Evolutionary conservation across 2,888 invertebrate species (phyloP).

Genomic region (Aquatica leii): DNA sequence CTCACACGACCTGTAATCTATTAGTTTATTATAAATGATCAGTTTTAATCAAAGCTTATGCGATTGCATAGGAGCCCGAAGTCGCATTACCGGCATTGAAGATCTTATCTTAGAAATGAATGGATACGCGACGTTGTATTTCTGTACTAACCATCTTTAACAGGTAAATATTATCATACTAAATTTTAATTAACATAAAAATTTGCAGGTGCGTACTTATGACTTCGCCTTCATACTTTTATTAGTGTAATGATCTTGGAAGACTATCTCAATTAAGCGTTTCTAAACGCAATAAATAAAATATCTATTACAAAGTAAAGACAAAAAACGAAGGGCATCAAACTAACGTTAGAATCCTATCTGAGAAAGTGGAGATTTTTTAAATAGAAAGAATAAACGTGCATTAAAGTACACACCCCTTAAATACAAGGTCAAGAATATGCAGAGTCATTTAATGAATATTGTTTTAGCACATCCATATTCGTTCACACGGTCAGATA

Average conservation of each 20-base stretch:
- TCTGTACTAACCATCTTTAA: slow-evolving; percentile 38
- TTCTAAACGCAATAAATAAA: too few species aligned
- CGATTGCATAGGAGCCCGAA: slow-evolving; percentile 33
- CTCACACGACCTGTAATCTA: slow-evolving; percentile 18
- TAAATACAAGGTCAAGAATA: slow-evolving; percentile 25
- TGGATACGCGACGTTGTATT: slow-evolving; percentile 35
- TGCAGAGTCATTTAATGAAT: slow-evolving; percentile 32
- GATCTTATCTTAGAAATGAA: slow-evolving; percentile 34
- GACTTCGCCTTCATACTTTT: slow-evolving; percentile 26
- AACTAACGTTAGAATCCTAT: not conserved
- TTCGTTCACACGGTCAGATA: slow-evolving; percentile 30
- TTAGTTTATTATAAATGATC: slow-evolving; percentile 33
- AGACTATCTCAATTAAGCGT: too few species aligned
- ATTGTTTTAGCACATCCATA: slow-evolving; percentile 34
- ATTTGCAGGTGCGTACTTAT: slow-evolving; percentile 36
- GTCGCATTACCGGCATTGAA: slow-evolving; percentile 37
- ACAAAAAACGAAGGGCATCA: not conserved
- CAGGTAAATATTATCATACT: slow-evolving; percentile 37
- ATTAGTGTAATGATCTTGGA: slow-evolving; percentile 1
- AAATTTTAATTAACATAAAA: slow-evolving; percentile 38
- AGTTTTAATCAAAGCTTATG: slow-evolving; percentile 35
- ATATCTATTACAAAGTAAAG: too few species aligned
- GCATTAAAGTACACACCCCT: slow-evolving; percentile 24
- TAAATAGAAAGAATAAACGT: slow-evolving; percentile 2
- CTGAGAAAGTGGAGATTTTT: not conserved